Conservation (phyloP, 2,888 invertebrate species). For the Erynnis tages region DNA sequence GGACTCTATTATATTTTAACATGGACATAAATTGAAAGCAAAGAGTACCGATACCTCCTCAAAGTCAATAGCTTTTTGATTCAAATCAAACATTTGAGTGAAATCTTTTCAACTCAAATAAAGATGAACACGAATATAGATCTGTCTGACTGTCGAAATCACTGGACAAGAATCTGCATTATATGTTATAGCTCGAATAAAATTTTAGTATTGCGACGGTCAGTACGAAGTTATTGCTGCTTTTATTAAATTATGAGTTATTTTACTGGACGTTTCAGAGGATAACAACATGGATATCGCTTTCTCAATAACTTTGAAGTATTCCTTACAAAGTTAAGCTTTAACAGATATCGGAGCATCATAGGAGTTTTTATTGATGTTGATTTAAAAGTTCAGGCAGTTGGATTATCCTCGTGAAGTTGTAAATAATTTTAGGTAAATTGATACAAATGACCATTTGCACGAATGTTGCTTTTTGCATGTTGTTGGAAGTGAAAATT, state of each 20-base stretch:
- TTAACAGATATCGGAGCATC: background rate
- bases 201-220: conserved; percentile 24
- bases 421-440: no score
- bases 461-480: no score
- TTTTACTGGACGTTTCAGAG: conserved; percentile 17
- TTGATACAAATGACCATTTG: no score
- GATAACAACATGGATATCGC: conserved; percentile 17
- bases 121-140: conserved; percentile 21
- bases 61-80: conserved; percentile 31
- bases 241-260: conserved; percentile 26
- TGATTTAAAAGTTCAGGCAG: no score
- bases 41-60: conserved; percentile 28
- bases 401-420: no score
- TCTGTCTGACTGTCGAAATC: conserved; percentile 19
- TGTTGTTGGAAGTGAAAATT: no score
- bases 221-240: conserved; percentile 21
- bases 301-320: conserved; percentile 14
- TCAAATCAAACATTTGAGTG: conserved; percentile 30
- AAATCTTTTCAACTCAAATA: conserved; percentile 28
- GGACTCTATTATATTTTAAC: conserved; percentile 37
- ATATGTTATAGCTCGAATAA: conserved; percentile 23
- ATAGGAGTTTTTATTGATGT: background rate
- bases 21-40: conserved; percentile 36
- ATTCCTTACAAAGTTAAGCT: conserved; percentile 18
- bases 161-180: conserved; percentile 24